These are phyloP conservation scores for Prinia subflava DNA, from an alignment of 2,113 vertebrate genomes.

Conservation along the genomic window DNA sequence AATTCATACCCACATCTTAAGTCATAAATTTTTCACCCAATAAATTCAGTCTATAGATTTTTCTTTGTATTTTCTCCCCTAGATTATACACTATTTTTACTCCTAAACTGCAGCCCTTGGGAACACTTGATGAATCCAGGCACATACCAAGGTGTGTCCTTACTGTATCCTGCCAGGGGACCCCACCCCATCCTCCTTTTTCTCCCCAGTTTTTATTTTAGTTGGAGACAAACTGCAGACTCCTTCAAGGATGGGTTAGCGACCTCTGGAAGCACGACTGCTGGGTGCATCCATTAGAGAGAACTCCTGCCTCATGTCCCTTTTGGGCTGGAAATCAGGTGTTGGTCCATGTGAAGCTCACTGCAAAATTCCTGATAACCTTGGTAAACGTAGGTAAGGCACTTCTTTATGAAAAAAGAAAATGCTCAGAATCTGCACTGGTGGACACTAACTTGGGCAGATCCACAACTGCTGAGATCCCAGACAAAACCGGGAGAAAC, in stretches of 20 bases:
- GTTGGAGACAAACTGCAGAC: neutral
- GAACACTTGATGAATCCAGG: neutral
- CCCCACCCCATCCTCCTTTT: neutral
- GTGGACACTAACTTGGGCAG: neutral
- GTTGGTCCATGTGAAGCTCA: neutral
- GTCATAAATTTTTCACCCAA: neutral
- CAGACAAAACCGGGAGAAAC: neutral
- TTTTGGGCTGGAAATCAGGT: neutral
- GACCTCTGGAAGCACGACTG: neutral
- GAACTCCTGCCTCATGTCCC: neutral
- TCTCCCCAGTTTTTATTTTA: neutral
- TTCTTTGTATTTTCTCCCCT: neutral
- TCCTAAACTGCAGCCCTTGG: neutral
- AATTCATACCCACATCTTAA: neutral
- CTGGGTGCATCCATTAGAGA: neutral
- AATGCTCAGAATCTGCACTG: neutral
- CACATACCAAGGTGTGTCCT: neutral
- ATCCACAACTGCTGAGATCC: neutral
- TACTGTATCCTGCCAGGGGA: neutral
- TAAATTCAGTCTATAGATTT: neutral
- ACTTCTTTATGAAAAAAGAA: neutral
- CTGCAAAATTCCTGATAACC: neutral
- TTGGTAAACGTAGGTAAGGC: fast-evolving
- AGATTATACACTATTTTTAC: neutral
- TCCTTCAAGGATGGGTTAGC: neutral